Conservation (phyloP, 1,140 invertebrate genomes). For the Ganaspis sp. region DNA sequence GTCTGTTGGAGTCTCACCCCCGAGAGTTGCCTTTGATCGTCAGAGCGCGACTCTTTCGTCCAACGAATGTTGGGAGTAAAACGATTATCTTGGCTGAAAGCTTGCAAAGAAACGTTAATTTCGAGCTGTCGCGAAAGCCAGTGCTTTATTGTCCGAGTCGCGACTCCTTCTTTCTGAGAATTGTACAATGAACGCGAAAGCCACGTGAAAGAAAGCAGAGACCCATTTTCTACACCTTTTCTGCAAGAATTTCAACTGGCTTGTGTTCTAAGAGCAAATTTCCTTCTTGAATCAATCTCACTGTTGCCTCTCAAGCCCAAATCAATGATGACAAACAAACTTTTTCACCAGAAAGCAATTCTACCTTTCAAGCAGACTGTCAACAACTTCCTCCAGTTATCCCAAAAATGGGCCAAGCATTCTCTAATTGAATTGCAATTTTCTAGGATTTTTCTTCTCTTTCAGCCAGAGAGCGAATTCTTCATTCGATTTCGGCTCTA, state of each 20-base stretch:
- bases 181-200: slow-evolving; percentile 21
- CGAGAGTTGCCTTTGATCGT: slow-evolving; percentile 29
- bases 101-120: slow-evolving; percentile 28
- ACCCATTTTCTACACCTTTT: background rate
- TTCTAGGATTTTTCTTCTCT: too few species aligned
- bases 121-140: slow-evolving; percentile 19
- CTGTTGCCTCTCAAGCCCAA: background rate
- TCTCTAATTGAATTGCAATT: too few species aligned
- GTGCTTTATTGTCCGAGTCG: slow-evolving; percentile 29
- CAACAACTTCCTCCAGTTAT: background rate
- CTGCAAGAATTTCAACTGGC: background rate
- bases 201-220: slow-evolving; percentile 10
- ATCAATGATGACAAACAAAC: slow-evolving; percentile 7
- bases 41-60: slow-evolving; percentile 16
- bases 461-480: too few species aligned
- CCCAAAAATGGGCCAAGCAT: background rate
- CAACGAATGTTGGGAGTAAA: slow-evolving; percentile 9
- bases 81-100: slow-evolving; percentile 19
- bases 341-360: background rate
- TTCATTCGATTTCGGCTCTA: too few species aligned
- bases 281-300: slow-evolving; percentile 16
- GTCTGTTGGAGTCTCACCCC: slow-evolving; percentile 2
- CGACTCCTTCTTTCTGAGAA: background rate
- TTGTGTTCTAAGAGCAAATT: slow-evolving; percentile 13
- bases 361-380: background rate